phyloP scores from a whole-genome alignment of 2,888 invertebrate species.

The Cantharis flavilabris region DNA sequence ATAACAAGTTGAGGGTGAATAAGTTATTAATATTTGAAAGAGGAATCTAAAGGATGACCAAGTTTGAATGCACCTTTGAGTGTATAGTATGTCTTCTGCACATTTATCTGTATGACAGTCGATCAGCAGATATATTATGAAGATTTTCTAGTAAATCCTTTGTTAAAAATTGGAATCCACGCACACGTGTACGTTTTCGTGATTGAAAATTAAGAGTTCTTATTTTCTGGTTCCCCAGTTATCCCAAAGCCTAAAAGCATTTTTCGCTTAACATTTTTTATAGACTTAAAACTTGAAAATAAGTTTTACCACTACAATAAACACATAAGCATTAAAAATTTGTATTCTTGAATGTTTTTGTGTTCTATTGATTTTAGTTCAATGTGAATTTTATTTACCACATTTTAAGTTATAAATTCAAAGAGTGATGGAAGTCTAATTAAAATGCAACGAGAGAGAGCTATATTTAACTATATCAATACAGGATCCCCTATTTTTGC shows the following conservation, averaged over 20 bases:
- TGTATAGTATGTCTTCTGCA: not conserved
- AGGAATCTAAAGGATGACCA: not conserved
- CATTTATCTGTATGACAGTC: not conserved
- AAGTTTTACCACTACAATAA: not conserved
- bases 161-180: not conserved
- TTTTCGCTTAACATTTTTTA: constrained; percentile 1
- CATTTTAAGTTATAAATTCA: not conserved
- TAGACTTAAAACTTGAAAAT: not conserved
- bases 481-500: not conserved
- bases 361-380: not conserved
- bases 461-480: not conserved
- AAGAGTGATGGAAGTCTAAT: not conserved
- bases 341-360: not conserved
- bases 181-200: not conserved
- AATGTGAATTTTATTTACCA: not conserved
- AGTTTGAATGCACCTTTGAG: not conserved
- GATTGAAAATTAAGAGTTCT: not conserved
- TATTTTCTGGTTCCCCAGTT: not conserved
- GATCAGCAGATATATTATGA: not conserved
- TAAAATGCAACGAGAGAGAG: not conserved
- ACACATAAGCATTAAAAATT: not conserved
- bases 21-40: not conserved
- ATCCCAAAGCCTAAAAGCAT: not conserved
- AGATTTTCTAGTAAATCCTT: not conserved
- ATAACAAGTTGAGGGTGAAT: not conserved